Percentiles rank a stretch among this genome's conserved stretches.
Evolutionary conservation across 1,140 invertebrate genomes (phyloP).

Genomic region (Pantala flavescens): DNA sequence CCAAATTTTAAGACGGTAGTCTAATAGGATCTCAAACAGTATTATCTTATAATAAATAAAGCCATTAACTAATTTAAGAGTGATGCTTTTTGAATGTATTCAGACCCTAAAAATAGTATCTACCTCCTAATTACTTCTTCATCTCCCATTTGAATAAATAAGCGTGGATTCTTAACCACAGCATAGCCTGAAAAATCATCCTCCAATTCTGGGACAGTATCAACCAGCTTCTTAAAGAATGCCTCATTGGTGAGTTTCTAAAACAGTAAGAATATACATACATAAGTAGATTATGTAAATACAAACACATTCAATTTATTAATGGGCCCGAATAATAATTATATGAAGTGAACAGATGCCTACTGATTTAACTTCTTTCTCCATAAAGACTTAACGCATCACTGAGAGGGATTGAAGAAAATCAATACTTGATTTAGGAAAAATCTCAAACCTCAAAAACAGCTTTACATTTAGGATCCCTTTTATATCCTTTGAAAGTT

Average conservation of each 20-base stretch:
- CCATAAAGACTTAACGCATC: not conserved
- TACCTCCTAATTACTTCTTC: slow-evolving; percentile 39
- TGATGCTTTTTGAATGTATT: no score
- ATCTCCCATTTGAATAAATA: slow-evolving; percentile 42
- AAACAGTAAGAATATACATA: not conserved
- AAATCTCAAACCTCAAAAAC: not conserved
- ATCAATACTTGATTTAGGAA: not conserved
- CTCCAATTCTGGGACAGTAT: slow-evolving; percentile 37
- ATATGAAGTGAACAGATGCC: not conserved
- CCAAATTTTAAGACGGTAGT: not conserved
- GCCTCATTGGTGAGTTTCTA: not conserved
- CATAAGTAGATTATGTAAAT: no score
- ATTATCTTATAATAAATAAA: no score
- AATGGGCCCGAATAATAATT: not conserved
- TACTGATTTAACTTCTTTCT: not conserved
- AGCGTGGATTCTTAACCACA: slow-evolving; percentile 45
- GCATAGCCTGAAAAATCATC: slow-evolving; percentile 44
- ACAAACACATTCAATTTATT: no score
- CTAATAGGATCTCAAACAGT: no score
- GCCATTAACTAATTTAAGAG: no score
- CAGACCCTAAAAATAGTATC: not conserved
- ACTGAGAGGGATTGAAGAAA: not conserved
- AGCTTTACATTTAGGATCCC: not conserved
- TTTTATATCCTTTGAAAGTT: not conserved
- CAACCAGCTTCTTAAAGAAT: slow-evolving; percentile 43